A percentile compares a stretch with the other conserved stretches of the same genome.
phyloP scores from a whole-genome alignment of 2,113 vertebrate genomes.

The Leptosomus discolor region DNA sequence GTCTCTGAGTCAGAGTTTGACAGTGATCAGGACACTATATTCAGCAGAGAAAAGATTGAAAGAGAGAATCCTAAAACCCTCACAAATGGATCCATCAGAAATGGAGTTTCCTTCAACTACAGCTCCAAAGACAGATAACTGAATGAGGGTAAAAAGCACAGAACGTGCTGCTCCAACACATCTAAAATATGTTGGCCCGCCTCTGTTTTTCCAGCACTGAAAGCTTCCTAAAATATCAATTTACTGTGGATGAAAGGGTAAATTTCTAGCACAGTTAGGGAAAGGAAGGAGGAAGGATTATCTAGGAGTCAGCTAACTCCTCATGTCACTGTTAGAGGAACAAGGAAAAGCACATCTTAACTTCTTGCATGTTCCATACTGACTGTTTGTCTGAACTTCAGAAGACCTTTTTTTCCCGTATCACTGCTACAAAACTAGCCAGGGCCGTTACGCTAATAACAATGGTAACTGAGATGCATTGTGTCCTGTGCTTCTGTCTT shows the following conservation, averaged over 20 bases:
- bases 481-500: not conserved
- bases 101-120: conserved; percentile 78
- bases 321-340: not conserved
- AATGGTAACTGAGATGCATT: not conserved
- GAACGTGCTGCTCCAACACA: not conserved
- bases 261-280: not conserved
- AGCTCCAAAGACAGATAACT: conserved; percentile 76
- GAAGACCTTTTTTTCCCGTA: not conserved
- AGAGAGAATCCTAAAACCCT: conserved; percentile 70
- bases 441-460: not conserved
- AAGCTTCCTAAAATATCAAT: conserved; percentile 6
- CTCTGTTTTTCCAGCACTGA: not conserved
- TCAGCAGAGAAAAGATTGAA: conserved; percentile 79
- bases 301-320: not conserved
- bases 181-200: not conserved
- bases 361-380: not conserved
- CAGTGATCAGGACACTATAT: conserved; percentile 89
- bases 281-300: not conserved
- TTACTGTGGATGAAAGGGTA: not conserved
- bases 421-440: not conserved
- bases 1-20: conserved; percentile 92
- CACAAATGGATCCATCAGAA: conserved; percentile 68
- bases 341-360: not conserved
- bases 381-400: not conserved
- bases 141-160: not conserved